A percentile compares a stretch with the other conserved stretches of the same genome.
These are phyloP conservation scores for Actinia tenebrosa DNA, from an alignment of 64 coral and sea anemone species.

Conservation along the genomic window DNA sequence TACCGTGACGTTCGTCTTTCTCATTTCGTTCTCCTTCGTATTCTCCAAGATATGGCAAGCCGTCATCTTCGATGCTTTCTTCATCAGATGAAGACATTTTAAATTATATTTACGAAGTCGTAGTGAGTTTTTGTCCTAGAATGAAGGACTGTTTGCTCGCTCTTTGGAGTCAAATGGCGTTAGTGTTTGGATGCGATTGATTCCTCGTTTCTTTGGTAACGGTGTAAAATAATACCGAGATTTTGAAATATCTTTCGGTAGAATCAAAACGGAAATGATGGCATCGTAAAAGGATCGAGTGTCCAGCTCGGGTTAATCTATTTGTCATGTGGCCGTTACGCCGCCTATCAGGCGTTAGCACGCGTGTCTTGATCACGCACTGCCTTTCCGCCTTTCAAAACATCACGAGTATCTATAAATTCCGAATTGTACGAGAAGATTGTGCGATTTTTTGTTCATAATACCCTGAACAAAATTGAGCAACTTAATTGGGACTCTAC, in stretches of 20 bases:
- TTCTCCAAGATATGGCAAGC: slow-evolving; percentile 50
- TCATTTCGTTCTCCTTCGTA: slow-evolving; percentile 58
- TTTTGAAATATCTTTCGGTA: neutral
- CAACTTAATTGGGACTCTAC: too few species aligned
- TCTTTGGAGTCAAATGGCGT: neutral
- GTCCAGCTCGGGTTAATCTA: too few species aligned
- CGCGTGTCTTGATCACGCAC: too few species aligned
- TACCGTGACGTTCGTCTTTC: slow-evolving; percentile 37
- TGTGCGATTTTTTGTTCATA: too few species aligned
- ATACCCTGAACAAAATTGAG: too few species aligned
- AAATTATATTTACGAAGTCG: neutral
- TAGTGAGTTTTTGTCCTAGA: neutral
- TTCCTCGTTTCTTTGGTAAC: slow-evolving; percentile 2
- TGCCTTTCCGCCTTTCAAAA: too few species aligned
- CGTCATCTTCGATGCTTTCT: slow-evolving; percentile 48
- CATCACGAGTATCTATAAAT: too few species aligned
- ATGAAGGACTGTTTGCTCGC: neutral
- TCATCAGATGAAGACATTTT: slow-evolving; percentile 42
- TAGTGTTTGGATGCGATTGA: neutral
- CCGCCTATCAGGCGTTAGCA: too few species aligned
- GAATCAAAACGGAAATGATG: slow-evolving; percentile 1
- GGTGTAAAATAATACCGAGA: neutral
- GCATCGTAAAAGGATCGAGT: neutral
- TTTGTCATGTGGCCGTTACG: too few species aligned
- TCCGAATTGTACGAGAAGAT: too few species aligned